Base-by-base conservation (phyloP, 2,888 invertebrate species). In the Mycalesis mineus region DNA sequence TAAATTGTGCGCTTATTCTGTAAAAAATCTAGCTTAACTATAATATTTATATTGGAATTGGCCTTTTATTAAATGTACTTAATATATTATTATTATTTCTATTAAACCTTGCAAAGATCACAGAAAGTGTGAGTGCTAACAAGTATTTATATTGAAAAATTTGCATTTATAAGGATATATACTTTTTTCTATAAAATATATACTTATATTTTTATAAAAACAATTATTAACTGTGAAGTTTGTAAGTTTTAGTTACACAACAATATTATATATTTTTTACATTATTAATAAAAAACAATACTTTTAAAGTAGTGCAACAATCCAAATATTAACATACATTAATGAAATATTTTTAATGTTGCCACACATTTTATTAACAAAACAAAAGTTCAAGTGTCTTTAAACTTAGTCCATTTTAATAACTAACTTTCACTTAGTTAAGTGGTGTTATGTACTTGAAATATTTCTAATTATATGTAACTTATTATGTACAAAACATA, bases 21-120 rank as follows among this genome's bases (percentile, higher is more conserved):
- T 13, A 22, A 49, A 22, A 49, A 28, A 49, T 37, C 49, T 49
- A 49, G 49, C 49, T 49, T 49, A 37, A 49, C 49, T 49, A 49
- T 33, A 15, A 36, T n/a, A 11, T 49, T 15, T 13, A 11, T 13
- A 37, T 13, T 39, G 49, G 37, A 49, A 37, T 49, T 36, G 13
- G 37, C 49, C 8, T 37, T 49, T 49, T 17, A 40, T 15, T 13
- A 2, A 9, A 15, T n/a, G 5, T 14, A 39, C 14, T 7, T 37
- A 9, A 8, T 11, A 42, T 42, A 17, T 28, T 13, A 8, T 45
- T 28, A 45, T 14, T 29, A 29, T 45, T 29, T 31, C 29, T 29
- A 9, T 13, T 36, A 48, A 36, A 22, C 36, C 48, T 29, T 48
- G 36, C 36, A 15, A 48, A 48, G 15, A 48, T 36, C 48, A 48